Conservation (phyloP, 2,888 invertebrate species). For the Ganaspis brasiliensis region DNA sequence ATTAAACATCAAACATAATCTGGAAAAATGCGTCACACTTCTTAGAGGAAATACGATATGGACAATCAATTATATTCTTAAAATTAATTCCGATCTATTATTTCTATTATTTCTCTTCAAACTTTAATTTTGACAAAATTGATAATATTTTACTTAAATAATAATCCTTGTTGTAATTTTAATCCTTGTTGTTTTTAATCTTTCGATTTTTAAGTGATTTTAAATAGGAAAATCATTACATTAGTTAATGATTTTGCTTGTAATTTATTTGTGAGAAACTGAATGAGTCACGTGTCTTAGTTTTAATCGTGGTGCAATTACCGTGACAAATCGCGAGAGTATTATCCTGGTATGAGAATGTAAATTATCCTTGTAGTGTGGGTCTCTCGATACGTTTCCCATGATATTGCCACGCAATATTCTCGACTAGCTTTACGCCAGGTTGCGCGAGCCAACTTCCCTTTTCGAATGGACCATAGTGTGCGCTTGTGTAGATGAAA, state of each 20-base stretch:
- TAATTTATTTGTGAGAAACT: neutral
- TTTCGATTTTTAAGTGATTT: too few relatives aligned
- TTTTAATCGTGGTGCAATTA: slow-evolving; percentile 8
- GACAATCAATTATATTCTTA: too few relatives aligned
- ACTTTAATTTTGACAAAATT: too few relatives aligned
- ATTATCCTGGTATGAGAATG: slow-evolving; percentile 23
- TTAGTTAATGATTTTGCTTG: neutral
- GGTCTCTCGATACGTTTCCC: slow-evolving; percentile 28
- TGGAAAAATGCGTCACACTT: too few relatives aligned
- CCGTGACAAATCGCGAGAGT: slow-evolving; percentile 22
- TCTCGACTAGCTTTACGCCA: slow-evolving; percentile 17
- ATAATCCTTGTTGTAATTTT: too few relatives aligned
- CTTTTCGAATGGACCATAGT: slow-evolving; percentile 2
- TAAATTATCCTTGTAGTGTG: slow-evolving; percentile 19
- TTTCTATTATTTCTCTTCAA: too few relatives aligned
- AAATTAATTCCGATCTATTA: too few relatives aligned
- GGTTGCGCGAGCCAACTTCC: slow-evolving; percentile 18
- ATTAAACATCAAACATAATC: too few relatives aligned
- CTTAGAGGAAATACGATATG: too few relatives aligned
- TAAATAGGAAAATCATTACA: too few relatives aligned
- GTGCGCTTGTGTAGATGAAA: neutral
- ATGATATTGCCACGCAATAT: slow-evolving; percentile 28
- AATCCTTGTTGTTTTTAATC: too few relatives aligned
- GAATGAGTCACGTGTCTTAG: neutral
- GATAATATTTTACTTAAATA: too few relatives aligned